phyloP scores from a whole-genome alignment of 35 echinoderm and acorn worm genomes.

The Apostichopus parvimensis region DNA sequence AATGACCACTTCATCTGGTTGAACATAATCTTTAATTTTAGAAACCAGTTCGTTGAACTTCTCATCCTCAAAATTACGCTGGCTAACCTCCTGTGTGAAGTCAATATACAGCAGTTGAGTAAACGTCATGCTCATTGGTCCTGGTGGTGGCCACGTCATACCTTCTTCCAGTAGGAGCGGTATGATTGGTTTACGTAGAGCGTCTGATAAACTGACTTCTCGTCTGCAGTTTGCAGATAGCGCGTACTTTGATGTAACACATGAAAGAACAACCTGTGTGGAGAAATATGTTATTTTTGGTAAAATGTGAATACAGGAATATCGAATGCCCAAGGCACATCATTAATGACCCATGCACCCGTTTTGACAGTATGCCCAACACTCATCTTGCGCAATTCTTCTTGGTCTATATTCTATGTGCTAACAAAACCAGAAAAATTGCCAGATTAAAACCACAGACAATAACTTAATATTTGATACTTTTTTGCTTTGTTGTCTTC shows the following conservation, averaged over 20 bases:
- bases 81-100: slow-evolving; percentile 69
- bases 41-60: slow-evolving; percentile 87
- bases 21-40: slow-evolving; percentile 71
- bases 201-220: slow-evolving; percentile 92
- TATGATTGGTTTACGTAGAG: slow-evolving; percentile 86
- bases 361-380: too few species aligned
- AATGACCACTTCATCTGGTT: slow-evolving; percentile 33
- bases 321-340: too few species aligned
- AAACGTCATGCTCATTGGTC: slow-evolving; percentile 97
- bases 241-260: slow-evolving; percentile 85
- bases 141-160: slow-evolving; percentile 90
- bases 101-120: slow-evolving; percentile 96
- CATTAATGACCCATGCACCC: too few species aligned
- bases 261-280: slow-evolving; percentile 81
- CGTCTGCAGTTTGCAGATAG: slow-evolving; percentile 94
- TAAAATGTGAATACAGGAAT: too few species aligned
- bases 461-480: too few species aligned
- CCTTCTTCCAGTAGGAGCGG: slow-evolving; percentile 73
- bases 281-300: neutral
- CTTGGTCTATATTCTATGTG: too few species aligned
- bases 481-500: too few species aligned
- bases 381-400: too few species aligned
- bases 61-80: slow-evolving; percentile 64
- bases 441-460: too few species aligned
- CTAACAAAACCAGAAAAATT: too few species aligned